phyloP scores from a whole-genome alignment of 2,113 vertebrate genomes.

The Mohoua ochrocephala region DNA sequence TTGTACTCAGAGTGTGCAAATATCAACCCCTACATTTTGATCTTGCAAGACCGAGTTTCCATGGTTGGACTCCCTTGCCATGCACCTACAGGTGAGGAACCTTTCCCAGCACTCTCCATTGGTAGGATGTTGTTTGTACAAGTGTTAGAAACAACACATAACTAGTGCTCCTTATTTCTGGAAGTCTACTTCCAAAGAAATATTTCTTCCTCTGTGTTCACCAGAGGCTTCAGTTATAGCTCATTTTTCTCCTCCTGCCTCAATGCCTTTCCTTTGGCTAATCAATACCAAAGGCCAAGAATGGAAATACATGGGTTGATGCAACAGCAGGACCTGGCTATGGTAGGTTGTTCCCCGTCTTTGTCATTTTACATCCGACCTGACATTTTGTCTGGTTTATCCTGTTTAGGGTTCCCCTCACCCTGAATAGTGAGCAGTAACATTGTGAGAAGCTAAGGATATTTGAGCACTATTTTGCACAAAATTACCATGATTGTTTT shows the following conservation, averaged over 20 bases:
- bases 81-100: accelerated
- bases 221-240: neutral
- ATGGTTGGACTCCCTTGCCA: neutral
- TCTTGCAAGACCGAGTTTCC: neutral
- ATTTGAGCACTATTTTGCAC: neutral
- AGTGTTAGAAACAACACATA: neutral
- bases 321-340: neutral
- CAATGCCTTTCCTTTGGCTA: neutral
- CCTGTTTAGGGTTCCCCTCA: accelerated
- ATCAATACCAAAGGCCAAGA: neutral
- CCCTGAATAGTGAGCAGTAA: neutral
- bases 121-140: accelerated
- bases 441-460: neutral
- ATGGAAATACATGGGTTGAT: neutral
- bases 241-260: neutral
- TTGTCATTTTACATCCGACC: neutral
- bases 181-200: neutral
- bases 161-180: neutral
- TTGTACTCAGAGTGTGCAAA: neutral
- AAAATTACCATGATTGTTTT: neutral
- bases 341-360: neutral
- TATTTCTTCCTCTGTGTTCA: neutral
- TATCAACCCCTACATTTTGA: neutral
- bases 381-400: neutral
- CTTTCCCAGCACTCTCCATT: neutral